Percentiles rank a stretch among this genome's conserved stretches.
These are phyloP conservation scores for Jaculus jaculus DNA, from an alignment of 2,113 vertebrate genomes.

Conservation along the genomic window DNA sequence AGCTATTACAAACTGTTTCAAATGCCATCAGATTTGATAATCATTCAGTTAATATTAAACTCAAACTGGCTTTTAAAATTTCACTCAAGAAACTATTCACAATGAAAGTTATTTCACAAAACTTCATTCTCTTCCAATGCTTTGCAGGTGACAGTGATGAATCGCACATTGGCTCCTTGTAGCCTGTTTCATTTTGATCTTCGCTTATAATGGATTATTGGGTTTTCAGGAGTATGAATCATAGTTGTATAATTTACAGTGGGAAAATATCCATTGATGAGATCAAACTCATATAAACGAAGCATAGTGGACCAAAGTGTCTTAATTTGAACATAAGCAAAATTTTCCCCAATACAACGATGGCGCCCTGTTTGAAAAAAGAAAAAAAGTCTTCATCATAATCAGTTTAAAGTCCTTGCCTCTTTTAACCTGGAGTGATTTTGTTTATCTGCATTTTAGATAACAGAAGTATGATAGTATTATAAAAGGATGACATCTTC, in stretches of 20 bases:
- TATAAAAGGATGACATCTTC: constrained; percentile 17
- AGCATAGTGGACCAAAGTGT: constrained; percentile 98
- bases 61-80: constrained; percentile 57
- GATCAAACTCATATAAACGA: constrained; percentile 94
- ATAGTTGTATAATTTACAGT: constrained; percentile 97
- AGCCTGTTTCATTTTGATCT: constrained; percentile 67
- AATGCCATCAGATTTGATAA: constrained; percentile 42
- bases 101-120: not conserved
- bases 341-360: constrained; percentile 98
- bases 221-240: constrained; percentile 96
- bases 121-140: constrained; percentile 38
- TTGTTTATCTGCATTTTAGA: not conserved
- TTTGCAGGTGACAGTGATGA: constrained; percentile 13
- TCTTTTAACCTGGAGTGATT: not conserved
- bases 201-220: constrained; percentile 92
- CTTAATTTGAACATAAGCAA: constrained; percentile 98
- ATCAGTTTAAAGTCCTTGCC: not conserved
- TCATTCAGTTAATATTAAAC: constrained; percentile 50
- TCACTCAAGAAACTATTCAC: constrained; percentile 23
- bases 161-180: not conserved
- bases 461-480: not conserved
- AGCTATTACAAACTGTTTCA: constrained; percentile 56
- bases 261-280: constrained; percentile 94
- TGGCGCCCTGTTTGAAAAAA: constrained; percentile 90
- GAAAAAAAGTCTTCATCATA: not conserved